Evolutionary conservation across 2,888 invertebrate genomes (phyloP), one percentile per base, ranked within the genome.

Genomic region (Venusia cambrica): DNA sequence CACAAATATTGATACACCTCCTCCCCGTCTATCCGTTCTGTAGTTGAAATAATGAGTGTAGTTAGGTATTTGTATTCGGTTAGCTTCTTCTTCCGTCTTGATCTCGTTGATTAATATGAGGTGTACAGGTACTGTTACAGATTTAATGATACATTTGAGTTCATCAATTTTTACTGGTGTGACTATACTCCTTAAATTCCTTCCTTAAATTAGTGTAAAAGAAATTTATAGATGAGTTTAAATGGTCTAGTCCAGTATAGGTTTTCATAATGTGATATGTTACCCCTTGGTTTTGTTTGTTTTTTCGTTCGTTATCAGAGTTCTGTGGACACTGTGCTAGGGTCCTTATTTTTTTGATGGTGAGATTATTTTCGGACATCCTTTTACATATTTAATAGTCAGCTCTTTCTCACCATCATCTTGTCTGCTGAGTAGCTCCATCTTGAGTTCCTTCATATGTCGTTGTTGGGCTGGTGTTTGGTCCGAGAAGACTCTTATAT

Each of bases 381-480:
- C 24, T 7, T 14, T 24, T 8, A 24, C 14, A 13, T 24, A 24
- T 14, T 24, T 24, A 8, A 24, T 24, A 2, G 5, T 14, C 25
- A 26, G 16, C 1, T 26, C 26, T 16, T 3, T 10, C n/a, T 26
- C 26, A 3, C 26, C 26, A 10, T 16, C 11, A 4, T 26, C 26
- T 5, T 10, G 15, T 6, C 26, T 15, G 1, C 11, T 10, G 1
- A 2, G 10, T 4, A 26, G 16, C 10, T 16, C 10, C 9, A 2
- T 1, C 1, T 15, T 26, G 2, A 26, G 11, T 17, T 10, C 16
- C 8, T 17, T 26, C 6, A 26, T 16, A 6, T 26, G 16, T 5
- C 2, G n/a, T 26, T 26, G 26, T 16, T 26, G 26, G 4, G 26
- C 26, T 16, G 26, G 26, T n/a, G n/a, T n/a, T n/a, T n/a, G n/a